Base-by-base conservation (phyloP, 2,888 invertebrate species). In the Cheilosia urbana region DNA sequence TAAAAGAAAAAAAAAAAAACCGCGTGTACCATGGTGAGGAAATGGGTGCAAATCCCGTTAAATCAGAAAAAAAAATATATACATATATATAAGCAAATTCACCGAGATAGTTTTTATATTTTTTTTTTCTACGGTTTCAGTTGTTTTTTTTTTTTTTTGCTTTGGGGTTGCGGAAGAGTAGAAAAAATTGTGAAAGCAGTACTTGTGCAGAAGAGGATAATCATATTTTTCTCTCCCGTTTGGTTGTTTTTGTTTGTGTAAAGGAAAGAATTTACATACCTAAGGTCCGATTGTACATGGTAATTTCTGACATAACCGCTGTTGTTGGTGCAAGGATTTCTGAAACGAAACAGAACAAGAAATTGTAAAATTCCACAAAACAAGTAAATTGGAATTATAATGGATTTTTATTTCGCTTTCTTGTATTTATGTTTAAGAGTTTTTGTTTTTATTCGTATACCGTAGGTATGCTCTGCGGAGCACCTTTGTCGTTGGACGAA, bases 281-380 rank as follows among this genome's bases (percentile, higher is more conserved):
- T 87, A 90, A 89, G 80, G 91, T 92, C 77, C 92, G 91, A 89
- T 92, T 92, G 73, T 90, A 88, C 90, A 91, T 89, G 79, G 91
- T 90, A 89, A 90, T 90, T 87, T 92, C 92, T 5, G 96, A 94
- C 69, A 95, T 94, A 85, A 94, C 94, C n/a, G 94, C 93, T 1
- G 96, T 96, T 37, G 96, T 96, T 42, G 97, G 97, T 27, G 96
- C 96, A 55, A 97, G 96, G 92, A 97, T 96, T 94, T 97, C 97
- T 97, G 94, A 85, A 93, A 93, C 82, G 73, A 84, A 72, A 88
- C 49, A 80, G 49, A 75, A 65, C 60, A 78, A 65, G 60, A 53
- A 21, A 49, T 62, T 40, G 51, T 21, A 55, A 27, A 69, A 58
- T 21, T 45, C 6, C 55, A 65, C 75, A 80, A 65, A 55, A 66